phyloP scores from a whole-genome alignment of 64 coral and sea anemone genomes.

The Montipora capricornis region DNA sequence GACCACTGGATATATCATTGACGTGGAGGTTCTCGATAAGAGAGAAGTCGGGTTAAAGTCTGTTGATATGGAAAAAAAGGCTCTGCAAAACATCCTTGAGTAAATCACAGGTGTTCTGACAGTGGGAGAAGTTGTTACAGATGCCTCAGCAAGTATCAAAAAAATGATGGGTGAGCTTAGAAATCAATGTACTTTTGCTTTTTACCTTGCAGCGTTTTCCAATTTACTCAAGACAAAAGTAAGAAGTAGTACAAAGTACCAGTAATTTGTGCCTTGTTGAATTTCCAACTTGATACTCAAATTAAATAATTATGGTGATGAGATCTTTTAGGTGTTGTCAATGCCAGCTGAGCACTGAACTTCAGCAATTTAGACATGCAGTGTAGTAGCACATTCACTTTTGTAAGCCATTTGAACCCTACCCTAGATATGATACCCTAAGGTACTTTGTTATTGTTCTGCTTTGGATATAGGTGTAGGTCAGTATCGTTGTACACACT shows the following conservation, averaged over 20 bases:
- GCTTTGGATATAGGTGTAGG: background rate
- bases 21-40: conserved; percentile 38
- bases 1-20: conserved; percentile 23
- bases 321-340: too few species aligned
- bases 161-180: background rate
- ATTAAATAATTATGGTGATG: background rate
- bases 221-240: background rate
- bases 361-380: too few species aligned
- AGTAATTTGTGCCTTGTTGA: background rate
- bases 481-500: too few species aligned
- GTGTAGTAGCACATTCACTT: too few species aligned
- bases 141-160: too few species aligned
- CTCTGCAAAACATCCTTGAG: too few species aligned
- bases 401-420: too few species aligned
- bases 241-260: background rate
- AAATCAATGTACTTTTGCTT: background rate
- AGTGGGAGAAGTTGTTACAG: too few species aligned
- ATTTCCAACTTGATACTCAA: background rate
- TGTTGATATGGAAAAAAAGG: too few species aligned
- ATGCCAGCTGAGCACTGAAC: too few species aligned
- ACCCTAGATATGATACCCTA: too few species aligned
- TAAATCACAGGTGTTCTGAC: too few species aligned
- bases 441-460: background rate
- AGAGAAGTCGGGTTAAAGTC: background rate
- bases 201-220: background rate